Evolutionary conservation across 2,888 invertebrate genomes (phyloP).

Genomic region (Rutpela maculata): DNA sequence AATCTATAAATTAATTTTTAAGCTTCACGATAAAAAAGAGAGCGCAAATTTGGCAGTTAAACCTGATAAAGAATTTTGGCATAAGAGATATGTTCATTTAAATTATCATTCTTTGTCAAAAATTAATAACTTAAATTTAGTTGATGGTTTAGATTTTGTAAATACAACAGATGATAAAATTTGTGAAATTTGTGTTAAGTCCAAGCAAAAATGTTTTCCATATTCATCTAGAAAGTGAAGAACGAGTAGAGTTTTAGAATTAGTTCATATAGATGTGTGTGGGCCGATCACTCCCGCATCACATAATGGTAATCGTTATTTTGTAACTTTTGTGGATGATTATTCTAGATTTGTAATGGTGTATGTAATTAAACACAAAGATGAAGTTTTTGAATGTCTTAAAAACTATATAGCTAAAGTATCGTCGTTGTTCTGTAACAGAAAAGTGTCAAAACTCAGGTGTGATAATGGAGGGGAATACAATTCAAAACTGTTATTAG

Average conservation of each 20-base stretch:
- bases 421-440: constrained; percentile 34
- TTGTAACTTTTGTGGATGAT: constrained; percentile 34
- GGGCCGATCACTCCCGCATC: constrained; percentile 17
- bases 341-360: constrained; percentile 41
- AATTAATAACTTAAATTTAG: constrained; percentile 35
- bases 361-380: constrained; percentile 27
- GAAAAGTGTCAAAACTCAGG: too few relatives aligned
- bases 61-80: constrained; percentile 29
- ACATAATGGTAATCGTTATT: constrained; percentile 37
- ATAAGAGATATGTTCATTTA: constrained; percentile 38
- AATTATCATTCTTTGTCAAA: constrained; percentile 28
- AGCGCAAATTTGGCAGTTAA: constrained; percentile 16
- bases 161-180: neutral
- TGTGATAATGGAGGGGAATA: too few relatives aligned
- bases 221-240: constrained; percentile 1
- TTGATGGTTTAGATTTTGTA: constrained; percentile 20
- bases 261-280: constrained; percentile 18
- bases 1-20: constrained; percentile 20
- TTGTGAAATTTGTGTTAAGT: constrained; percentile 34
- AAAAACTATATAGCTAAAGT: constrained; percentile 36
- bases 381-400: constrained; percentile 20
- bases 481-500: too few relatives aligned
- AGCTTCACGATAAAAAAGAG: neutral
- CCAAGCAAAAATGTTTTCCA: constrained; percentile 31
- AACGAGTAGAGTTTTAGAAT: constrained; percentile 4